These are phyloP conservation scores for Geophilus truncorum DNA, from an alignment of 2,888 invertebrate species.

Conservation along the genomic window DNA sequence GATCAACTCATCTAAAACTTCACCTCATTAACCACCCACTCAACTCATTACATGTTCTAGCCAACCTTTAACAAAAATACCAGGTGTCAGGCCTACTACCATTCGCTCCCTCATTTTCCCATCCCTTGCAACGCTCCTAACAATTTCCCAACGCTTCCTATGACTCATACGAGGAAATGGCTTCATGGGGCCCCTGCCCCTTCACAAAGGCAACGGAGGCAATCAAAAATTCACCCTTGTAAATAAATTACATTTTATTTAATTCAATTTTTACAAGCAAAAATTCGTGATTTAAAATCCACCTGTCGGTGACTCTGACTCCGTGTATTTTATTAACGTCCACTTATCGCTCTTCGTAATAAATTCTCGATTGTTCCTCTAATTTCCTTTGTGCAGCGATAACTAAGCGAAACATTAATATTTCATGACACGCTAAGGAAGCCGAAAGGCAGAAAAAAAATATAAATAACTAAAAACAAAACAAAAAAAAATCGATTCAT, in stretches of 20 bases:
- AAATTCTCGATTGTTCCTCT: background rate
- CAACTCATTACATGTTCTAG: background rate
- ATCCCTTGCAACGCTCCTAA: background rate
- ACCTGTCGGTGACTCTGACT: too few species aligned
- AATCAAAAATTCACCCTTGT: background rate
- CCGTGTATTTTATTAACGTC: background rate
- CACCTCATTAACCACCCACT: background rate
- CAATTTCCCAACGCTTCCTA: background rate
- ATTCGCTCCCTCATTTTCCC: background rate
- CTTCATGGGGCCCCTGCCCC: background rate
- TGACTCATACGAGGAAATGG: constrained; percentile 3
- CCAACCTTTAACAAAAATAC: background rate
- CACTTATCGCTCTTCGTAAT: background rate
- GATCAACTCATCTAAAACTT: background rate
- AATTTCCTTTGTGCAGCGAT: background rate
- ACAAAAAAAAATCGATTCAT: background rate
- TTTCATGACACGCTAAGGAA: background rate
- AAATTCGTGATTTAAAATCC: too few species aligned
- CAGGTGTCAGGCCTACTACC: background rate
- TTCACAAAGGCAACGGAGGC: background rate
- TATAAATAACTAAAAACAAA: too few species aligned
- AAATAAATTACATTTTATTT: background rate
- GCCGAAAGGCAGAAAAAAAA: too few species aligned
- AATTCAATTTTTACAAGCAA: too few species aligned
- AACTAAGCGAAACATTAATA: background rate